Conservation (phyloP, 2,797 vertebrate genomes). For the Hozukius guyotensis region DNA sequence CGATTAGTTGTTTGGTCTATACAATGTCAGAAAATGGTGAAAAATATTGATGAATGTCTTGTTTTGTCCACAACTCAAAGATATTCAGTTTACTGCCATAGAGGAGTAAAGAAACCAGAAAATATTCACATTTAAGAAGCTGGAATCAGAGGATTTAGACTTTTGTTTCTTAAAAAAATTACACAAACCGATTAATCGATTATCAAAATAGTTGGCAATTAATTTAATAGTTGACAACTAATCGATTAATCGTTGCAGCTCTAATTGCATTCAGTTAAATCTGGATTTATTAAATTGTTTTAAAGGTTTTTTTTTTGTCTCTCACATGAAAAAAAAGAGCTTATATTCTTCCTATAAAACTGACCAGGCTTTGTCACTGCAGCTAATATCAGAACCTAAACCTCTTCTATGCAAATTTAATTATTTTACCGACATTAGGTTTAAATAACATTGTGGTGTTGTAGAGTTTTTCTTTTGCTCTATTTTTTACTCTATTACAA, state of each 20-base stretch:
- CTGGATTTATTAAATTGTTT: neutral
- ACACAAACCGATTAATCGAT: too few species aligned
- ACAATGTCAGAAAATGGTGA: fast-evolving
- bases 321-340: neutral
- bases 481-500: neutral
- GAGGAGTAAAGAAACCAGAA: too few species aligned
- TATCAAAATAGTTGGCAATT: too few species aligned
- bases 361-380: neutral
- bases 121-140: too few species aligned
- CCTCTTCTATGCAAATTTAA: neutral
- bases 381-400: neutral
- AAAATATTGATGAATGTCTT: too few species aligned
- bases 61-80: too few species aligned
- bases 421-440: neutral
- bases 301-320: neutral
- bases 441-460: neutral
- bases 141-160: too few species aligned
- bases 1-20: fast-evolving
- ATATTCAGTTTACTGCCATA: too few species aligned
- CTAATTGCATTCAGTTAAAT: neutral
- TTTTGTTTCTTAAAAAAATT: too few species aligned
- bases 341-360: neutral
- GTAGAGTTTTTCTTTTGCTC: neutral
- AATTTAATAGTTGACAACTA: too few species aligned
- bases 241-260: too few species aligned